Conservation (phyloP, 2,113 vertebrate species). For the Pantherophis guttatus region DNA sequence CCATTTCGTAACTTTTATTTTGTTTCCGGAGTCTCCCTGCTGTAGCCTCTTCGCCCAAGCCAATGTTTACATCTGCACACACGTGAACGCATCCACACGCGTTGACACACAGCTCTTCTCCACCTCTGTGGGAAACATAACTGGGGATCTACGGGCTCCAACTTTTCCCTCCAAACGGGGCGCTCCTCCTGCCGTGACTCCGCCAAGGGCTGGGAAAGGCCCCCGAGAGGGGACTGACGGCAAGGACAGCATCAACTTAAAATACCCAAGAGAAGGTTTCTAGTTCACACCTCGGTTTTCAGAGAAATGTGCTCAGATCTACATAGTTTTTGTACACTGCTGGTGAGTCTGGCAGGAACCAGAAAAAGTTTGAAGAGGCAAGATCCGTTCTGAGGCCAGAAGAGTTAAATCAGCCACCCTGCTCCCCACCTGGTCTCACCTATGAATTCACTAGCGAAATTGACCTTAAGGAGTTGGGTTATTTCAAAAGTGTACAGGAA, state of each 20-base stretch:
- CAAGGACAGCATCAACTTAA: neutral
- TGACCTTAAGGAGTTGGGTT: neutral
- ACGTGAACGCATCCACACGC: neutral
- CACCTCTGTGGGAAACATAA: neutral
- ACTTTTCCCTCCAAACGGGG: neutral
- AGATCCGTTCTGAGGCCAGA: neutral
- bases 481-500: neutral
- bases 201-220: neutral
- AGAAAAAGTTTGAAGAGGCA: neutral
- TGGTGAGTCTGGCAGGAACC: neutral
- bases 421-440: too few relatives aligned
- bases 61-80: neutral
- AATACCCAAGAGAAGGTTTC: neutral
- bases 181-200: neutral
- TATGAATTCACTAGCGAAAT: neutral
- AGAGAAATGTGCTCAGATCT: neutral
- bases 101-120: neutral
- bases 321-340: neutral
- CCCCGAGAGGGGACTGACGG: too few relatives aligned
- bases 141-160: neutral
- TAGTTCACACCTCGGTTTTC: neutral
- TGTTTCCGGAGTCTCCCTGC: neutral
- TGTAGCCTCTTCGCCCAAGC: neutral
- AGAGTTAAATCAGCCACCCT: too few relatives aligned
- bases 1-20: neutral